Evolutionary conservation across 2,888 invertebrate genomes (phyloP), one percentile per base, ranked within the genome.

Genomic region (Tethea ocularis): DNA sequence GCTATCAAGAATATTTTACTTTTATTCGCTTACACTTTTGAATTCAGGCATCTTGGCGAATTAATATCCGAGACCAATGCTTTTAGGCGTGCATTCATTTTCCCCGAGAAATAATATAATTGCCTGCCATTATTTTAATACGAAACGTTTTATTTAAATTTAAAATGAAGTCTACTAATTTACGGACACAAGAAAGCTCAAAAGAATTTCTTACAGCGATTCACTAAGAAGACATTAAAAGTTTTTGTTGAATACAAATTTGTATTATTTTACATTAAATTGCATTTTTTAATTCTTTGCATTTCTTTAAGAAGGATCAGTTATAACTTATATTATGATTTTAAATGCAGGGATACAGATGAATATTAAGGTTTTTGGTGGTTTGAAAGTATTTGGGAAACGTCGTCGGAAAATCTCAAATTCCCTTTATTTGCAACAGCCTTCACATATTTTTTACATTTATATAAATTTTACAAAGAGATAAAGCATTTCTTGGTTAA

Each of bases 61-160:
- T 26, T 26, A 52, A 41, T 58, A 52, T 46, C 53, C 53, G 53
- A 53, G 26, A 56, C 38, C 52, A 52, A 59, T 51, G 51, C 57
- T 57, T 60, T 57, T 57, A 66, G 54, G 57, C 60, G 66, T 60
- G 59, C 60, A 60, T 62, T 62, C 61, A 59, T 64, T 61, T 62
- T 59, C 59, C 58, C 56, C 53, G 36, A 64, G 64, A 61, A 60
- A 63, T 67, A 67, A 64, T 62, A 29, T 53, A 53, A 53, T 53
- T 53, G 52, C 52, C 29, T n/a, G 17, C n/a, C 52, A 7, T 53
- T 53, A 53, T 53, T 29, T 53, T 26, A 53, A 53, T 29, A 2
- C 3, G 52, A 26, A 53, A n/a, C 29, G 52, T 29, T 29, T 53
- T 53, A 53, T 53, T 53, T 53, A 53, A 53, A 53, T 26, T 53